These are phyloP conservation scores for Leuctra nigra DNA, from an alignment of 2,888 invertebrate species.

Conservation along the genomic window DNA sequence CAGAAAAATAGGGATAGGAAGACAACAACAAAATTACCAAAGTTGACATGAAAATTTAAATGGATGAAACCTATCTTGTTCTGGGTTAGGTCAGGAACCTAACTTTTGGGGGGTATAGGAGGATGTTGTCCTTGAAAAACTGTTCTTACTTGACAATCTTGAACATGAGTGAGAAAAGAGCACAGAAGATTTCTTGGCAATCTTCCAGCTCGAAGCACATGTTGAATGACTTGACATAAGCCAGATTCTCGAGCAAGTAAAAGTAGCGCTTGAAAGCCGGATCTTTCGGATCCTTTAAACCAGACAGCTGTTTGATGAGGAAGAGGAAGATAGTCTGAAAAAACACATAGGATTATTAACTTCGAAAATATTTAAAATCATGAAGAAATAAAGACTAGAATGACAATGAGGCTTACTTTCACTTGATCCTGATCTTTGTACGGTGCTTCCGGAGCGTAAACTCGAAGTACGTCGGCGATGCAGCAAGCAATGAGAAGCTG, in stretches of 20 bases:
- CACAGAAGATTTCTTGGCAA: constrained; percentile 93
- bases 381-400: background rate
- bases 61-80: background rate
- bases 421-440: constrained; percentile 95
- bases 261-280: constrained; percentile 97
- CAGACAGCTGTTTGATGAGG: constrained; percentile 87
- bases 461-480: constrained; percentile 91
- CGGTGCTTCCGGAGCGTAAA: constrained; percentile 96
- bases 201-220: constrained; percentile 98
- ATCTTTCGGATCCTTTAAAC: constrained; percentile 92
- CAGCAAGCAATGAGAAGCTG: constrained; percentile 94
- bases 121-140: too few species aligned
- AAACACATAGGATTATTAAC: constrained; percentile 13
- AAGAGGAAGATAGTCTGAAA: constrained; percentile 82
- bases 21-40: too few species aligned
- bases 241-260: constrained; percentile 92
- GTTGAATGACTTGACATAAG: constrained; percentile 96
- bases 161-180: constrained; percentile 88
- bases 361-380: background rate
- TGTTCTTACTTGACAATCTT: constrained; percentile 94
- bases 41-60: too few species aligned
- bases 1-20: too few species aligned
- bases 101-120: too few species aligned
- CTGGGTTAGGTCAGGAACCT: background rate
- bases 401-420: constrained; percentile 42